Evolutionary conservation across 2,113 vertebrate genomes (phyloP), one percentile per base, ranked within the genome.

Genomic region (Burhinus bistriatus): DNA sequence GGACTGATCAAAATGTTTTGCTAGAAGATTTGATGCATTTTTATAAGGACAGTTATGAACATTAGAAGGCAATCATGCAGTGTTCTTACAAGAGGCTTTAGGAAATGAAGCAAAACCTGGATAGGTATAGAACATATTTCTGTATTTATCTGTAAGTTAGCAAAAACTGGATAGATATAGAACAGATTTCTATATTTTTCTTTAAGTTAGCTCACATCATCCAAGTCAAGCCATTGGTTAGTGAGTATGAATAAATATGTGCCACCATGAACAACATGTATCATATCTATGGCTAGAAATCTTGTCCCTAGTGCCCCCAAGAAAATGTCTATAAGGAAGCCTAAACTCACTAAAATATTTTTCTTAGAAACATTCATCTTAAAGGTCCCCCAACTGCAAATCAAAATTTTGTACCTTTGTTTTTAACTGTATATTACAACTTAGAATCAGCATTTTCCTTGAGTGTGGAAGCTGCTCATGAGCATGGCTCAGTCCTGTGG

Each of bases 261-360:
- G 69, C 40, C 42, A 61, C 54, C 13, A 21, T 61, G 34, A 81
- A 68, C 42, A 66, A 40, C 49, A 47, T 15, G 6, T 34, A 10
- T 49, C 12, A 4, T 15, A 52, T 42, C n/a, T 42, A 11, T 0
- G 0, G 27, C 38, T 44, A 9, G 1, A 30, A 3, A 2, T 81
- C 14, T 42, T 3, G 15, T 38, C 30, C 22, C 36, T 57, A 11
- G 9, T 32, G 45, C 32, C 25, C 19, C 25, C 62, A 51, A 6
- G 5, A 40, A 68, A 77, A 64, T 68, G 25, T 25, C 10, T 68
- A 5, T 3, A 13, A 25, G 25, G 52, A 84, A 54, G 29, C 26
- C 54, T 77, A 47, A 90, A 81, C 77, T 73, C 27, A 62, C 14
- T 27, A 25, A 58, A 84, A 57, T 73, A 45, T 36, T 68, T 83